These are phyloP conservation scores for Gulo gulo DNA, from an alignment of 2,113 vertebrate species.

Conservation along the genomic window DNA sequence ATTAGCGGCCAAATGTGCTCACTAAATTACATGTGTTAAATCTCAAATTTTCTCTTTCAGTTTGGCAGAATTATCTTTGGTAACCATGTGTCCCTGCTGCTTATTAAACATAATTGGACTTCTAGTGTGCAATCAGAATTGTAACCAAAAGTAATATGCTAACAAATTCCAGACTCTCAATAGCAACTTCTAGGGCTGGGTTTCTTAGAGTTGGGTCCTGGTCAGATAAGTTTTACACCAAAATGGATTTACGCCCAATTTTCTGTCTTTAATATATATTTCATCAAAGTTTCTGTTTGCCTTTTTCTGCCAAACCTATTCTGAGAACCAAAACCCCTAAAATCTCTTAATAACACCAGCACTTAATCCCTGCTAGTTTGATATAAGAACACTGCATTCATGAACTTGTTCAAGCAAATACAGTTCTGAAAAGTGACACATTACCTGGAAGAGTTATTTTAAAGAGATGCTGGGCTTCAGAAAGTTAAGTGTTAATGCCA, in stretches of 20 bases:
- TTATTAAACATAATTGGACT: slow-evolving; percentile 42
- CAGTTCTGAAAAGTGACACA: not conserved
- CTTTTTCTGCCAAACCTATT: not conserved
- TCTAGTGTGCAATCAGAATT: slow-evolving; percentile 3
- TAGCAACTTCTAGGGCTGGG: not conserved
- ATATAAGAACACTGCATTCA: not conserved
- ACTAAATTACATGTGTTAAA: slow-evolving; percentile 56
- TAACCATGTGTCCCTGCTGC: slow-evolving; percentile 29
- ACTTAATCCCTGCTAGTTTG: not conserved
- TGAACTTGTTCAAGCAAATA: not conserved
- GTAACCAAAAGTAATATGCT: not conserved
- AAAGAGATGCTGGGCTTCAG: not conserved
- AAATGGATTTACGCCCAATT: slow-evolving; percentile 6
- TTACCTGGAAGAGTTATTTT: slow-evolving; percentile 9
- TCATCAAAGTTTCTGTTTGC: slow-evolving; percentile 12
- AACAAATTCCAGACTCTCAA: not conserved
- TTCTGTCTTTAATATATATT: not conserved
- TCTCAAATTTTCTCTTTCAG: slow-evolving; percentile 61
- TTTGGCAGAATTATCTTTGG: slow-evolving; percentile 54
- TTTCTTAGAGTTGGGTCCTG: not conserved
- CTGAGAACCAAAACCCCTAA: not conserved
- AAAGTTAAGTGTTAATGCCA: not conserved
- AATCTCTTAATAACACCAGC: not conserved
- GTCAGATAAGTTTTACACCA: not conserved
- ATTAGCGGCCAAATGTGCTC: slow-evolving; percentile 51